Conservation (phyloP, 2,797 vertebrate genomes). For the Epinephelus coioides region DNA sequence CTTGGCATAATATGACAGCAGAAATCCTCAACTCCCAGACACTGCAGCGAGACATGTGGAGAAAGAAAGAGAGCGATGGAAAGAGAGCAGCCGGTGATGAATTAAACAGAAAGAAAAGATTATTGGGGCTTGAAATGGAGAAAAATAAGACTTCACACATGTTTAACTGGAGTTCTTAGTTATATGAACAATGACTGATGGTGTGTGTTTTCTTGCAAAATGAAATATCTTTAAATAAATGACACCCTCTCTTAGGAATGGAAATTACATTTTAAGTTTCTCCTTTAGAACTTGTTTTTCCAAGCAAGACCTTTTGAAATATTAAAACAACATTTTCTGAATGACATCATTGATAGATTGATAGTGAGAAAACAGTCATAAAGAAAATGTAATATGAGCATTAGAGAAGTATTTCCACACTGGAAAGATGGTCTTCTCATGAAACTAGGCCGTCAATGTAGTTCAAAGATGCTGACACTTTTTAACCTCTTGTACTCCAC, state of each 20-base stretch:
- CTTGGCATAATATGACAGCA: constrained; percentile 71
- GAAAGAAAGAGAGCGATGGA: constrained; percentile 47
- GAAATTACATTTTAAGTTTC: not conserved
- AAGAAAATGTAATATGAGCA: not conserved
- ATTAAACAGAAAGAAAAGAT: constrained; percentile 70
- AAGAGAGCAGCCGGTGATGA: constrained; percentile 62
- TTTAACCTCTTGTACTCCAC: no score
- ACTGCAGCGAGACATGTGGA: constrained; percentile 51
- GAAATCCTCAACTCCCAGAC: constrained; percentile 58
- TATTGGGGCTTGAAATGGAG: constrained; percentile 64
- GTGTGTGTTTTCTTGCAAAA: constrained; percentile 34
- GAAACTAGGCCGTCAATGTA: no score
- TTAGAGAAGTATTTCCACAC: no score
- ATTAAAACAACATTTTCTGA: constrained; percentile 3
- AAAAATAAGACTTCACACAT: constrained; percentile 61
- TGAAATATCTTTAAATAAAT: constrained; percentile 33
- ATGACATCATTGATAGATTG: not conserved
- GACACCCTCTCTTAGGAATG: not conserved
- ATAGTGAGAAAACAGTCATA: not conserved
- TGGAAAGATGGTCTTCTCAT: no score
- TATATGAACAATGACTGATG: constrained; percentile 29
- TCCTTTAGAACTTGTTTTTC: not conserved
- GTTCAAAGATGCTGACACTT: no score
- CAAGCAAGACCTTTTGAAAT: not conserved
- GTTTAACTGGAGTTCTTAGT: constrained; percentile 53